Percentiles rank a stretch among this genome's conserved stretches.
Conservation (phyloP, 2,888 invertebrate genomes). For the Dicycla oo region DNA sequence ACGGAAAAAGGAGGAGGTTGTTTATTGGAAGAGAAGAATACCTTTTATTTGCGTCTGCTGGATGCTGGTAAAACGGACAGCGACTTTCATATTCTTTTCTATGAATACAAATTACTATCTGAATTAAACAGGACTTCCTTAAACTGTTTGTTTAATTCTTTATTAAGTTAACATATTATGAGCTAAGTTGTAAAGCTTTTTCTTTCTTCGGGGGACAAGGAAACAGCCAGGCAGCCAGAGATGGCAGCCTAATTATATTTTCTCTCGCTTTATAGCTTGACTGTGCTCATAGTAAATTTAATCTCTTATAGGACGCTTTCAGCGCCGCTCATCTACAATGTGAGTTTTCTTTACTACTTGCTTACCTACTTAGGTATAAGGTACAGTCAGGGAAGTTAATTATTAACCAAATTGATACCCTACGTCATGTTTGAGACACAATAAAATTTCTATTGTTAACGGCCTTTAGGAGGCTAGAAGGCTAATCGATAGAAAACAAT, state of each 20-base stretch:
- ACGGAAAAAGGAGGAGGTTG: background rate
- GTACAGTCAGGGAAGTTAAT: too few relatives aligned
- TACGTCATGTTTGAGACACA: background rate
- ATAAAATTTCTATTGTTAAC: too few relatives aligned
- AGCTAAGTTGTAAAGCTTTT: background rate
- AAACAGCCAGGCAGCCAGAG: background rate
- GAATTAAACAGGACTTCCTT: background rate
- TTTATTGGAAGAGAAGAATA: background rate
- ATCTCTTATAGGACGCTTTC: slow-evolving; percentile 12
- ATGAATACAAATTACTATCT: background rate
- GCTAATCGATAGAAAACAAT: too few relatives aligned
- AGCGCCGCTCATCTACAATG: background rate
- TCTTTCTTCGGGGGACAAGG: background rate
- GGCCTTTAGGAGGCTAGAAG: too few relatives aligned
- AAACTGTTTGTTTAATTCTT: background rate
- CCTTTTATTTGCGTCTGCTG: background rate
- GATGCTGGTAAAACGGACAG: background rate
- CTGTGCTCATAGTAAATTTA: slow-evolving; percentile 1
- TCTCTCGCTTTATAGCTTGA: background rate
- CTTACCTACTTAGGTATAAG: background rate
- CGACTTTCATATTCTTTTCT: too few relatives aligned
- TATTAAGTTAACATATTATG: background rate
- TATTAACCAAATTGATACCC: background rate
- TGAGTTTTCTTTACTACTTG: slow-evolving; percentile 9
- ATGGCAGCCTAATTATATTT: slow-evolving; percentile 28